Base-by-base conservation (phyloP, 2,888 invertebrate genomes). In the Scrobipalpa atriplicella region DNA sequence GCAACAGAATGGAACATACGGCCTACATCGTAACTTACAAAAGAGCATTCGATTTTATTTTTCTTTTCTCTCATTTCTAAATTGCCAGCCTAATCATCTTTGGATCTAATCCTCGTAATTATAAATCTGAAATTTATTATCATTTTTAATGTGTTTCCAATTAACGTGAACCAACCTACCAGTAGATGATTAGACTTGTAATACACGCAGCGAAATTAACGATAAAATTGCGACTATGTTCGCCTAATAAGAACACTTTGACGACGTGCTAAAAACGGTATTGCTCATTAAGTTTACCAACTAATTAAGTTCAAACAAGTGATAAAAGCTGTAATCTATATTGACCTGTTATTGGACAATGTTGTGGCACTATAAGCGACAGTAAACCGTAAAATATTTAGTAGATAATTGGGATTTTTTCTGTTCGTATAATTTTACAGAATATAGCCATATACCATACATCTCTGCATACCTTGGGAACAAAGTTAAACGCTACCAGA, bases 1-100 rank as follows among this genome's bases (percentile, higher is more conserved):
- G 71, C 76, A 69, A 71, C 73, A 74, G 76, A 77, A 76, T 79
- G 70, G 67, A 71, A 65, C 69, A 73, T 68, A 73, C 76, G 81
- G 72, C 78, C 79, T 68, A 83, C 79, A 79, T 81, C 68, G 64
- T 39, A 66, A 67, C 54, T 9, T 54, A 21, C 19, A 56, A 2
- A 52, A 18, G 11, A 19, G 52, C 52, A 52, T 52, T 52, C 18
- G 19, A 56, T 56, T 11, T 21, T 13, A 19, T 21, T 56, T 21
- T 56, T 21, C 11, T 21, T 21, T 8, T 56, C 13, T 56, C 21
- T 29, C 21, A 11, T 56, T 56, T 56, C 47, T 47, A n/a, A 47
- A 47, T 47, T 16, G 47, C 47, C 47, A 47, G 47, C 47, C 16
- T 47, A 47, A 47, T 47, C n/a, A 47, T 47, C 47, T 16, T 47